A percentile compares a stretch with the other conserved stretches of the same genome.
phyloP scores from a whole-genome alignment of 2,888 invertebrate genomes.

The Epicampocera succincta region DNA sequence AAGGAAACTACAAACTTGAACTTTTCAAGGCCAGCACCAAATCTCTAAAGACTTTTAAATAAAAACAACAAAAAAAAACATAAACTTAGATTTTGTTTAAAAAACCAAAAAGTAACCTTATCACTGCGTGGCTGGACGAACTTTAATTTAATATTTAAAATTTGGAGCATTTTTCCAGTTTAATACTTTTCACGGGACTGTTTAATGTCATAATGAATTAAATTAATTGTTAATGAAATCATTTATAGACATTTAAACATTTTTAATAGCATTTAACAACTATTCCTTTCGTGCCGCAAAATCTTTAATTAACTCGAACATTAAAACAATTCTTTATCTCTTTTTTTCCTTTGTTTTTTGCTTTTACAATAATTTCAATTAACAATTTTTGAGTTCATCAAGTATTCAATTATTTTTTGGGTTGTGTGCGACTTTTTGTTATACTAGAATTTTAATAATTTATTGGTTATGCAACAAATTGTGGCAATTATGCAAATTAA shows the following conservation, averaged over 20 bases:
- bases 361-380: background rate
- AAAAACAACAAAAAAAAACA: too few species aligned
- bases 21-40: too few species aligned
- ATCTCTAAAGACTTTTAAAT: too few species aligned
- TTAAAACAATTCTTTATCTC: background rate
- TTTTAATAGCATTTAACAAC: constrained; percentile 24
- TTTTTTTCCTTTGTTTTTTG: background rate
- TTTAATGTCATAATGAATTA: constrained; percentile 1
- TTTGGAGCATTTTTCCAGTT: background rate
- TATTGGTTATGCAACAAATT: constrained; percentile 53
- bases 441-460: constrained; percentile 28
- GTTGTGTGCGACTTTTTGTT: background rate
- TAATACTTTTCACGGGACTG: background rate
- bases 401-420: constrained; percentile 26
- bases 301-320: background rate
- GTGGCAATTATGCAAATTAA: constrained; percentile 45
- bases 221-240: constrained; percentile 37
- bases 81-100: background rate
- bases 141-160: background rate
- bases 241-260: constrained; percentile 19
- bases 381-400: constrained; percentile 4
- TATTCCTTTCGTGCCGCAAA: background rate
- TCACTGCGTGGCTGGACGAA: background rate
- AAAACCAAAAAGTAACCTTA: constrained; percentile 13
- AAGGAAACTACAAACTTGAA: too few species aligned